Evolutionary conservation across 2,888 invertebrate genomes (phyloP).

Genomic region (Zaprionus obscuricornis): DNA sequence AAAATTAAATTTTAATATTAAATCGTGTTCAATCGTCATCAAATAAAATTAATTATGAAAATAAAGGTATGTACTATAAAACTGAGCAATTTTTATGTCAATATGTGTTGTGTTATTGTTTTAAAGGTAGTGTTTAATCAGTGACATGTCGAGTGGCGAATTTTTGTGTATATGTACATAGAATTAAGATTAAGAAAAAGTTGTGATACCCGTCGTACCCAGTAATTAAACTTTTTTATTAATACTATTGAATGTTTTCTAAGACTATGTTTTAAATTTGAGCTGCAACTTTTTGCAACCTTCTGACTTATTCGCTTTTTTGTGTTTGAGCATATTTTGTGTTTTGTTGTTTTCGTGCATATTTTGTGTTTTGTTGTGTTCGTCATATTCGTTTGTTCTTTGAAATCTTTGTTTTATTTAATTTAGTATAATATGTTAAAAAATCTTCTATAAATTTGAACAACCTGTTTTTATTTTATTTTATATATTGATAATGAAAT

Average conservation of each 20-base stretch:
- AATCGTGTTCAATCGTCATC: constrained; percentile 1
- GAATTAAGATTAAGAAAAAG: constrained; percentile 6
- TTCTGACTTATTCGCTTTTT: constrained; percentile 9
- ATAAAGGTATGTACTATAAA: neutral
- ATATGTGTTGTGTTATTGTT: neutral
- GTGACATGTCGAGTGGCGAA: constrained; percentile 4
- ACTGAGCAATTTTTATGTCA: neutral
- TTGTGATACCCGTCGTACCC: constrained; percentile 6
- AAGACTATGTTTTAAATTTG: constrained; percentile 5
- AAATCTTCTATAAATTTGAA: no score
- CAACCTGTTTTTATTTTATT: neutral
- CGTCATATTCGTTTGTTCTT: constrained; percentile 12
- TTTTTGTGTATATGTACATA: constrained; percentile 7
- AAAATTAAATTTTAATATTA: constrained; percentile 1
- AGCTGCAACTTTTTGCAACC: neutral
- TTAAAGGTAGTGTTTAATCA: neutral
- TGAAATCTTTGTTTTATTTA: constrained; percentile 5
- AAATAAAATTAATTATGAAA: neutral
- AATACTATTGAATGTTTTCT: constrained; percentile 9
- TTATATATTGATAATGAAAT: neutral
- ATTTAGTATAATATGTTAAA: no score
- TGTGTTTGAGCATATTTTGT: constrained; percentile 11
- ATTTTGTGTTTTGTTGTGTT: constrained; percentile 11
- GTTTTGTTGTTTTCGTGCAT: constrained; percentile 6
- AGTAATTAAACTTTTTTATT: constrained; percentile 8